These are phyloP conservation scores for Dasyprocta punctata DNA, from an alignment of 2,113 vertebrate genomes.

Conservation along the genomic window DNA sequence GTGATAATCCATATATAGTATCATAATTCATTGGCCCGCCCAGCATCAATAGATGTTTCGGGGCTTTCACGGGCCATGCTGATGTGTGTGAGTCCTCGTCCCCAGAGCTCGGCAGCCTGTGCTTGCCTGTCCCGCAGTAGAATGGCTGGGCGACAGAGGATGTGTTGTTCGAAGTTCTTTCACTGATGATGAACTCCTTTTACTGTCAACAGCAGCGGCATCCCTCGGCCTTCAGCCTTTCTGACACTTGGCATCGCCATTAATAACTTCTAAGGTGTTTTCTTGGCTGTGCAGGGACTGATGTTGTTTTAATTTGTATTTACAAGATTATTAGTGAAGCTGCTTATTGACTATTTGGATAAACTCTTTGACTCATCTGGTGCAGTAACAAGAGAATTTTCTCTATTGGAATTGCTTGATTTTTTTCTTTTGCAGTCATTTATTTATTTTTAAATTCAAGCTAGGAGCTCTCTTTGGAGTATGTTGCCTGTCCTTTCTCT, in stretches of 20 bases:
- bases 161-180: neutral
- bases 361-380: neutral
- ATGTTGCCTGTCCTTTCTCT: neutral
- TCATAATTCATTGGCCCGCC: neutral
- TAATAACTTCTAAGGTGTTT: neutral
- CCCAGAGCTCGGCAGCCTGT: no score
- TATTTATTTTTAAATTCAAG: neutral
- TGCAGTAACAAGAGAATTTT: neutral
- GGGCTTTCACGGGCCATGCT: no score
- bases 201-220: neutral
- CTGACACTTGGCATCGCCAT: neutral
- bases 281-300: neutral
- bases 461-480: neutral
- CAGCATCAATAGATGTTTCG: no score
- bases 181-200: neutral
- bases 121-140: neutral
- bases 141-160: neutral
- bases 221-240: neutral
- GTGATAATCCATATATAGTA: neutral
- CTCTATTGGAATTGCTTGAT: neutral
- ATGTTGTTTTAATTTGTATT: constrained; percentile 1
- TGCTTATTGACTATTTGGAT: neutral
- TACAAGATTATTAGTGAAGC: neutral
- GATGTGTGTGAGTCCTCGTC: no score
- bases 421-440: neutral